Conservation (phyloP, 1,140 invertebrate genomes). For the Drosophila setifemur region DNA sequence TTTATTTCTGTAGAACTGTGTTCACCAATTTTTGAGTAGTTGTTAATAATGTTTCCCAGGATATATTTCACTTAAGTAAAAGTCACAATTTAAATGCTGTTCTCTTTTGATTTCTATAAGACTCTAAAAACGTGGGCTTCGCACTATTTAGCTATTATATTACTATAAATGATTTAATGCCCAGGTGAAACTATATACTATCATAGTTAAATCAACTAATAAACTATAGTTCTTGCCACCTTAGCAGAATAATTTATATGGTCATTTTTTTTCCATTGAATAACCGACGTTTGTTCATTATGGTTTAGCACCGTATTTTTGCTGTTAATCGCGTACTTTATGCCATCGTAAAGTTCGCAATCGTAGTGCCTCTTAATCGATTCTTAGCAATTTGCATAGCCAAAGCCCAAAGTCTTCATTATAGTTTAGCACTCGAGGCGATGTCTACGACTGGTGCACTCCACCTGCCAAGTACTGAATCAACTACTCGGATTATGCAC, state of each 20-base stretch:
- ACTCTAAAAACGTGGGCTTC: too few species aligned
- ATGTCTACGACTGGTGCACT: slow-evolving; percentile 21
- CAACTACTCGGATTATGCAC: slow-evolving; percentile 10
- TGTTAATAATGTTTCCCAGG: too few species aligned
- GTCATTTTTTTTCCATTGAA: background rate
- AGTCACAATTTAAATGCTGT: too few species aligned
- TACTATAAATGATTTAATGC: too few species aligned
- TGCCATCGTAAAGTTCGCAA: slow-evolving; percentile 1
- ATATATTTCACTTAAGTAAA: too few species aligned
- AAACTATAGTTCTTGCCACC: too few species aligned
- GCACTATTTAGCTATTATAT: too few species aligned
- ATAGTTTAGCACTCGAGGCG: slow-evolving; percentile 29
- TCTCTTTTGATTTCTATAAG: too few species aligned
- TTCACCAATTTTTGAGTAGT: too few species aligned
- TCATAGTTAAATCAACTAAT: too few species aligned
- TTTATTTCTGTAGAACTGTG: too few species aligned
- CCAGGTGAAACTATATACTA: too few species aligned
- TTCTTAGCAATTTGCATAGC: slow-evolving; percentile 27
- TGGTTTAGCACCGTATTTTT: slow-evolving; percentile 4
- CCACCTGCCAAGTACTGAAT: slow-evolving; percentile 4
- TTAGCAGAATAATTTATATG: background rate
- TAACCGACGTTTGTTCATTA: slow-evolving; percentile 5
- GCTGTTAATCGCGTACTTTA: background rate
- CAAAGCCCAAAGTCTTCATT: slow-evolving; percentile 36
- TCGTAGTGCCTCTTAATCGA: slow-evolving; percentile 1